Conservation (phyloP, 2,113 vertebrate species). For the Hymenochirus boettgeri region DNA sequence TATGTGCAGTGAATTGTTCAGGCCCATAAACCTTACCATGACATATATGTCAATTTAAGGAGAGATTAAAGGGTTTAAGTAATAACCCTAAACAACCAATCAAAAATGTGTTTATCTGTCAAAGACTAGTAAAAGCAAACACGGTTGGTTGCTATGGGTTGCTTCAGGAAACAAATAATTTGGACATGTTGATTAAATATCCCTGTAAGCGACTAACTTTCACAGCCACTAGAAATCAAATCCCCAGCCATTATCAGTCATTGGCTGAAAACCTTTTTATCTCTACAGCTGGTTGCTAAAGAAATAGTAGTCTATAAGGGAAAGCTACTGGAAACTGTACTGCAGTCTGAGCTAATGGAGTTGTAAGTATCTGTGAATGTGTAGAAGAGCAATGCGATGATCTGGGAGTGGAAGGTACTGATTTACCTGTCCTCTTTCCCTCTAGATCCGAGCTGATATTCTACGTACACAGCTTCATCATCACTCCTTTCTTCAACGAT, state of each 20-base stretch:
- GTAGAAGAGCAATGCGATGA: not conserved
- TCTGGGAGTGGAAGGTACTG: too few relatives aligned
- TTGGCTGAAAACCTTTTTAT: not conserved
- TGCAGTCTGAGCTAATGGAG: slow-evolving; percentile 73
- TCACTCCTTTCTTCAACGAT: slow-evolving; percentile 60
- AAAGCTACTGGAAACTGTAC: slow-evolving; percentile 56
- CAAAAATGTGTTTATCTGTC: too few relatives aligned
- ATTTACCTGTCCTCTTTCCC: not conserved
- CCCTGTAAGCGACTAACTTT: too few relatives aligned
- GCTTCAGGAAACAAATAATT: too few relatives aligned
- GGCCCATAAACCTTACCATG: too few relatives aligned
- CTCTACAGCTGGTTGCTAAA: slow-evolving; percentile 60
- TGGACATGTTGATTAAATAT: too few relatives aligned
- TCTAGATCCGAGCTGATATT: slow-evolving; percentile 69
- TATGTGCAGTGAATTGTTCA: not conserved
- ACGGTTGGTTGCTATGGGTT: too few relatives aligned
- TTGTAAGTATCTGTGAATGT: slow-evolving; percentile 60
- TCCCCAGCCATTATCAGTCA: not conserved
- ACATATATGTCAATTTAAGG: too few relatives aligned
- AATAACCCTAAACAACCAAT: too few relatives aligned
- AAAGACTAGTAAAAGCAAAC: too few relatives aligned
- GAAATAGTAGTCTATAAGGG: slow-evolving; percentile 58
- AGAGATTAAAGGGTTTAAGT: too few relatives aligned
- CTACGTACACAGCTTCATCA: slow-evolving; percentile 65
- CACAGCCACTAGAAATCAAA: too few relatives aligned